phyloP scores from a whole-genome alignment of 2,888 invertebrate genomes.

The Campopleginae sp. region DNA sequence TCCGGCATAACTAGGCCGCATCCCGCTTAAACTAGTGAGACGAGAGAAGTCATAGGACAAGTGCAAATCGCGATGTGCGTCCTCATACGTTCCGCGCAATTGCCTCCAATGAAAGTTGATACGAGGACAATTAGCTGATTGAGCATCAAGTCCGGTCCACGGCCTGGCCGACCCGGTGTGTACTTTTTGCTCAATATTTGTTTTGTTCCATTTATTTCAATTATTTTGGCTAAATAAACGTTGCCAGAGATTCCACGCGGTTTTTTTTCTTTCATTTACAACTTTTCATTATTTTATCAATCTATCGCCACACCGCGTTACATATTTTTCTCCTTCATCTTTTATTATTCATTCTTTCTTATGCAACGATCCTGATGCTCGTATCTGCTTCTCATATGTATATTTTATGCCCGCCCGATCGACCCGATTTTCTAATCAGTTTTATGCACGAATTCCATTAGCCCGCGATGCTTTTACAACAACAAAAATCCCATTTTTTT shows the following conservation, averaged over 20 bases:
- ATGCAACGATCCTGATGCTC: constrained; percentile 30
- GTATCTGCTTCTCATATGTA: constrained; percentile 30
- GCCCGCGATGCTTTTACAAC: constrained; percentile 11
- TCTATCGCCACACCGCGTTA: neutral
- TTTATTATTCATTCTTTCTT: constrained; percentile 20
- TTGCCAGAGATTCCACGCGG: neutral
- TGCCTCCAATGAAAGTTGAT: constrained; percentile 82
- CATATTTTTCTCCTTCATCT: neutral
- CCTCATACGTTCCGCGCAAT: constrained; percentile 76
- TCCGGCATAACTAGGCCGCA: constrained; percentile 71
- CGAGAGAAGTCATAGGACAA: constrained; percentile 67
- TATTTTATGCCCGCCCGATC: constrained; percentile 45
- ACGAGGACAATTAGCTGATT: constrained; percentile 81
- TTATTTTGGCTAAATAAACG: no score
- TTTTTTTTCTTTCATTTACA: neutral
- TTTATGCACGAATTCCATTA: constrained; percentile 65
- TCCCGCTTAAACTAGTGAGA: constrained; percentile 78
- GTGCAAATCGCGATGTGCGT: constrained; percentile 76
- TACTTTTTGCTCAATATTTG: no score
- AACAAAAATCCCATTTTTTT: constrained; percentile 18
- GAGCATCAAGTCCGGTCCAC: constrained; percentile 74
- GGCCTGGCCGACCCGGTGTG: constrained; percentile 10
- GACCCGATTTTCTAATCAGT: constrained; percentile 57
- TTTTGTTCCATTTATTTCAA: neutral
- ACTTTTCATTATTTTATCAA: neutral